A percentile compares a stretch with the other conserved stretches of the same genome.
Evolutionary conservation across 2,113 vertebrate genomes (phyloP).

Genomic region (Pygoscelis antarcticus): DNA sequence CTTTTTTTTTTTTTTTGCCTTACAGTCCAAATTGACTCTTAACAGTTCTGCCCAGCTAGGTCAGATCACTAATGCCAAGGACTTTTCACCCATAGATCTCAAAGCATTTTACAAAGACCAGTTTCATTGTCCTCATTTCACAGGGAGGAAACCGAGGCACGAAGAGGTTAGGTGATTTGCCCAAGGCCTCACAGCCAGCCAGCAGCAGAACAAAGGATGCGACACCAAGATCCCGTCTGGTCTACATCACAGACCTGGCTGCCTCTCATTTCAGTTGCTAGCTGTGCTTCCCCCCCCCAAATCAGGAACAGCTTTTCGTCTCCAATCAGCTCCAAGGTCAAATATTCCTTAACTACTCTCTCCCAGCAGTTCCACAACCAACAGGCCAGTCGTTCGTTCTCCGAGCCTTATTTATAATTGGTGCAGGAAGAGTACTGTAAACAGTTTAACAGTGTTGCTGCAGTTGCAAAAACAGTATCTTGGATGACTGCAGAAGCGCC

Average conservation of each 20-base stretch:
- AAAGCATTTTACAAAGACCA: background rate
- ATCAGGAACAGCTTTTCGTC: background rate
- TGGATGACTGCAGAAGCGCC: background rate
- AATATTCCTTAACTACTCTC: background rate
- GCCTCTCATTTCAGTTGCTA: background rate
- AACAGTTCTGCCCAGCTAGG: background rate
- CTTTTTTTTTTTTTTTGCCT: background rate
- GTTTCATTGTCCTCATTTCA: background rate
- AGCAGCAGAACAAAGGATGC: fast-evolving
- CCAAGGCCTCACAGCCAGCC: background rate
- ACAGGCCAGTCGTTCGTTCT: background rate
- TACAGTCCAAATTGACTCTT: background rate
- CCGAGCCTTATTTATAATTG: background rate
- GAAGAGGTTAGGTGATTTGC: background rate
- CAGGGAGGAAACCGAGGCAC: background rate
- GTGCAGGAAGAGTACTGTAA: conserved; percentile 11
- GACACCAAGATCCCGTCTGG: background rate
- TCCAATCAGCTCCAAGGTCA: background rate
- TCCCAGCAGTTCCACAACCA: background rate
- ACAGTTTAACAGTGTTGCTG: background rate
- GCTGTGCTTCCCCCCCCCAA: background rate
- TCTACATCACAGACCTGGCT: background rate
- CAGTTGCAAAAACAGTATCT: background rate
- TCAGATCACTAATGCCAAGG: background rate
- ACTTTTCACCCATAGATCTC: background rate